Evolutionary conservation across 2,113 vertebrate species (phyloP).

Genomic region (Toxostoma redivivum): DNA sequence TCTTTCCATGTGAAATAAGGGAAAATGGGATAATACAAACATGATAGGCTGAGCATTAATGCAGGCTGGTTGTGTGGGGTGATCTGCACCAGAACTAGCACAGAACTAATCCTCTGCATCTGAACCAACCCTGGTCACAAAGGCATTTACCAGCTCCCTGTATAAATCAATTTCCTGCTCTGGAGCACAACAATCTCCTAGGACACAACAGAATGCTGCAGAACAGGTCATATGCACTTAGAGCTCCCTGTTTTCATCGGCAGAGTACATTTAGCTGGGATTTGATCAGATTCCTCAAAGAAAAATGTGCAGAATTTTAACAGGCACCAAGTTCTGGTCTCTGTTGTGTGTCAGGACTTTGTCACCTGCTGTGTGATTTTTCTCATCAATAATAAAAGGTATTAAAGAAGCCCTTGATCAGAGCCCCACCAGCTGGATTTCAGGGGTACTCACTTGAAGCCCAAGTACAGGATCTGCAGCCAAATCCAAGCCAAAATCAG

Average conservation of each 20-base stretch:
- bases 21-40: background rate
- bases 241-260: background rate
- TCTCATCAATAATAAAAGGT: background rate
- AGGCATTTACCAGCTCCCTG: background rate
- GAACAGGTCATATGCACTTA: background rate
- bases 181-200: background rate
- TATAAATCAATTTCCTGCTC: background rate
- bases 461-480: constrained; percentile 86
- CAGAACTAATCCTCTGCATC: background rate
- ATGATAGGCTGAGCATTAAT: background rate
- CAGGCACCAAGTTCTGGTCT: background rate
- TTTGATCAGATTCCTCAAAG: background rate
- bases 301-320: background rate
- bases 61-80: background rate
- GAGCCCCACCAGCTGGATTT: background rate
- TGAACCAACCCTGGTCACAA: background rate
- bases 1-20: background rate
- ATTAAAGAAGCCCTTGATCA: background rate
- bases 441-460: constrained; percentile 81
- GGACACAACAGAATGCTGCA: background rate
- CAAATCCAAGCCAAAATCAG: constrained; percentile 82
- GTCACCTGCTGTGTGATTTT: background rate
- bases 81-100: background rate
- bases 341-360: background rate
- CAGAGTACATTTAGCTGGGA: background rate